These are phyloP conservation scores for Scyliorhinus canicula DNA, from an alignment of 2,797 vertebrate genomes.

Conservation along the genomic window DNA sequence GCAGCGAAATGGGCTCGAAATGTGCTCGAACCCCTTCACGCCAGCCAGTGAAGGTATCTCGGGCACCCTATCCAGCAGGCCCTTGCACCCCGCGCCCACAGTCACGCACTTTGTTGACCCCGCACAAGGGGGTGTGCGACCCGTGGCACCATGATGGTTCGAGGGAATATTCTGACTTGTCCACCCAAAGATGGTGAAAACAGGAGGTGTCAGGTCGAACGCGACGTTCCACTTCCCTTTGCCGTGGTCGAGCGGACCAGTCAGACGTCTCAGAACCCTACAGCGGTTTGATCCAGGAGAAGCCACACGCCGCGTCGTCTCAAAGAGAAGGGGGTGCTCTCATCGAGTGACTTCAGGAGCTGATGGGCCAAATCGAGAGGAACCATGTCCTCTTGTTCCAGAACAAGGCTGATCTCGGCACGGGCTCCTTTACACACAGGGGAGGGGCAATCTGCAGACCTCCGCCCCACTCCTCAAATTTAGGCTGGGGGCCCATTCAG, in stretches of 20 bases:
- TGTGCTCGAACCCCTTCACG: neutral
- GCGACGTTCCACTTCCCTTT: no score
- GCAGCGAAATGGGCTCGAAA: no score
- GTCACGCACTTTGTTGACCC: neutral
- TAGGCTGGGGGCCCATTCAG: no score
- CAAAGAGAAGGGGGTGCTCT: neutral
- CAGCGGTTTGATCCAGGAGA: no score
- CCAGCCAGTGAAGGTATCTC: no score
- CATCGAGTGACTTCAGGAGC: neutral
- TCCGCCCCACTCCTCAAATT: no score
- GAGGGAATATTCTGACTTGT: neutral
- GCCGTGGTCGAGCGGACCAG: no score
- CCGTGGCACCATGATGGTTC: neutral
- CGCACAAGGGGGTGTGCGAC: neutral
- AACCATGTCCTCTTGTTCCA: neutral
- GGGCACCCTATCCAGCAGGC: no score
- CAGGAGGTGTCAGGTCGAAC: neutral
- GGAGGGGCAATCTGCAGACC: neutral
- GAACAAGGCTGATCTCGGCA: neutral
- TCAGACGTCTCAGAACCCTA: no score
- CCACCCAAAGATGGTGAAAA: neutral
- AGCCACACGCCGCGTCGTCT: no score
- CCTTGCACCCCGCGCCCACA: neutral
- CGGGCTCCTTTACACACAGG: neutral
- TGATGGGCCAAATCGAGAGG: neutral